Conservation (phyloP, 2,888 invertebrate genomes). For the Eremobia ochroleuca region DNA sequence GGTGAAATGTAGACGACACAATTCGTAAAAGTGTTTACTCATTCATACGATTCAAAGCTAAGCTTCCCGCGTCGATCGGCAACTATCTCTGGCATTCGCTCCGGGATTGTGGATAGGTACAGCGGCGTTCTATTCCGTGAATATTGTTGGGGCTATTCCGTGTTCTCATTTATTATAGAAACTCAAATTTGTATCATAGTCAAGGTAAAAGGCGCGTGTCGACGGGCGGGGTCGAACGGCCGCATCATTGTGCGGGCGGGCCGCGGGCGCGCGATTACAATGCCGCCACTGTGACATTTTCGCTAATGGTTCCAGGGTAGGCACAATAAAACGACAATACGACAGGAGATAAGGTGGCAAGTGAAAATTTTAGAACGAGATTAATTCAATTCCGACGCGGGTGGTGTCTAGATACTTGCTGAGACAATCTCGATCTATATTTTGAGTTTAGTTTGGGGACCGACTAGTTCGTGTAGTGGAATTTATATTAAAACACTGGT, state of each 20-base stretch:
- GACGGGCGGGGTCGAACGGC: conserved; percentile 85
- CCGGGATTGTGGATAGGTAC: conserved; percentile 70
- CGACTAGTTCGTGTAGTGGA: background rate
- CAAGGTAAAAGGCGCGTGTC: conserved; percentile 86
- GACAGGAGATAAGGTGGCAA: conserved; percentile 90
- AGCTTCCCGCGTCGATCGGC: conserved; percentile 71
- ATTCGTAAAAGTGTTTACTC: conserved; percentile 82
- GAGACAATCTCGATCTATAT: conserved; percentile 50
- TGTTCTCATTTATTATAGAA: conserved; percentile 87
- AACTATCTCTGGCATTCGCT: conserved; percentile 71
- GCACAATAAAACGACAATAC: conserved; percentile 91
- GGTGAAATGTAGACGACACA: conserved; percentile 81
- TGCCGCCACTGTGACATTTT: conserved; percentile 90
- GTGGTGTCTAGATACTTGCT: conserved; percentile 64
- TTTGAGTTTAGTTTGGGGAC: conserved; percentile 17
- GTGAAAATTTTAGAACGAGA: conserved; percentile 90
- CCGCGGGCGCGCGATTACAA: conserved; percentile 88
- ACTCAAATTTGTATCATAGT: conserved; percentile 89
- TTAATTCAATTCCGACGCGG: conserved; percentile 86
- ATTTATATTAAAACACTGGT: background rate
- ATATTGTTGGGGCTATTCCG: conserved; percentile 77
- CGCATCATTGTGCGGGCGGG: conserved; percentile 88
- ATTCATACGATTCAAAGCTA: conserved; percentile 77
- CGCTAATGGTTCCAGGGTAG: conserved; percentile 90
- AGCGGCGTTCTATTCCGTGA: conserved; percentile 75